Percentiles rank a stretch among this genome's conserved stretches.
These are phyloP conservation scores for Drosophila grimshawi DNA, from an alignment of 1,140 invertebrate species.

Conservation along the genomic window DNA sequence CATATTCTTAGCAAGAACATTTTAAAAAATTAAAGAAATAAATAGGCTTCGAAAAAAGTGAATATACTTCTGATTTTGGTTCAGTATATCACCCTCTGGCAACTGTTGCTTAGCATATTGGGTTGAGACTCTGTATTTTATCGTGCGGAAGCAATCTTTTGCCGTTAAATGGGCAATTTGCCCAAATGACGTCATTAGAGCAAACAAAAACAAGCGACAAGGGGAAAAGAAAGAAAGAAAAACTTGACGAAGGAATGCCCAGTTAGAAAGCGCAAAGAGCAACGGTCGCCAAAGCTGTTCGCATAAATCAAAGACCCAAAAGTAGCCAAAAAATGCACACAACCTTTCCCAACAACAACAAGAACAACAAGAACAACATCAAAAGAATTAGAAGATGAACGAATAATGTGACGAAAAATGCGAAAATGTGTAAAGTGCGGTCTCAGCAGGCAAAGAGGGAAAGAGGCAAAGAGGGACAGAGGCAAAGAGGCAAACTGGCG, in stretches of 20 bases:
- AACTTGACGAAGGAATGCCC: constrained; percentile 19
- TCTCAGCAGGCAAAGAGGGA: not conserved
- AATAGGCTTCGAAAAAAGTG: no score
- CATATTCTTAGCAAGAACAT: no score
- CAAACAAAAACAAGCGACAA: constrained; percentile 28
- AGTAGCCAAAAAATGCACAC: constrained; percentile 67
- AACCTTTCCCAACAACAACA: constrained; percentile 48
- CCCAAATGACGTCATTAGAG: constrained; percentile 74
- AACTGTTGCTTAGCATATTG: constrained; percentile 75
- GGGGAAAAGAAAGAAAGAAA: not conserved
- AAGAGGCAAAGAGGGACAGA: no score
- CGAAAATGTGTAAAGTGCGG: constrained; percentile 24
- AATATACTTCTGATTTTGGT: no score
- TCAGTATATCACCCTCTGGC: not conserved
- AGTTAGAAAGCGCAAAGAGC: constrained; percentile 9
- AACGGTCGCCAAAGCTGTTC: constrained; percentile 37
- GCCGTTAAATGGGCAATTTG: constrained; percentile 74
- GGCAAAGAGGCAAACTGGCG: no score
- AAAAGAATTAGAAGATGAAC: not conserved
- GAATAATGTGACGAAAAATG: not conserved
- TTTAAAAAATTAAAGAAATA: no score
- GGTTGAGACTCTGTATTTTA: constrained; percentile 47
- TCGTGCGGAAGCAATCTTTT: constrained; percentile 80
- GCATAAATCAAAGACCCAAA: constrained; percentile 76
- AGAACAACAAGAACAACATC: not conserved